Conservation (phyloP, 1,140 invertebrate genomes). For the Drosophila elegans region DNA sequence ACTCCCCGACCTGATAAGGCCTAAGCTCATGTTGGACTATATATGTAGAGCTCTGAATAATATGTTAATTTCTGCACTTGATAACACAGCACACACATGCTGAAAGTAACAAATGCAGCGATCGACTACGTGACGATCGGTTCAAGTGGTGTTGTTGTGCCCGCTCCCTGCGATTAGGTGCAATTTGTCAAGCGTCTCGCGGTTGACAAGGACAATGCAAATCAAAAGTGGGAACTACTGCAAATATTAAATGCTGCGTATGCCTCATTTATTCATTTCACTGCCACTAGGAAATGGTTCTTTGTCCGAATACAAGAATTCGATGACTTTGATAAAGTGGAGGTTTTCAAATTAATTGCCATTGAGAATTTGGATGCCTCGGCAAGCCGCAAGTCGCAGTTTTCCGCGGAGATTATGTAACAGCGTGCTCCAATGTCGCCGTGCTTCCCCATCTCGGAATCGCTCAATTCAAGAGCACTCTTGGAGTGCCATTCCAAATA, state of each 20-base stretch:
- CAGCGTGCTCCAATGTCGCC: constrained; percentile 17
- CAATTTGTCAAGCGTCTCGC: constrained; percentile 64
- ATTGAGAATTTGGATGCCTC: constrained; percentile 5
- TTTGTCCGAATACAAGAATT: constrained; percentile 17
- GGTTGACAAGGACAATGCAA: constrained; percentile 68
- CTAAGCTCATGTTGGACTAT: constrained; percentile 28
- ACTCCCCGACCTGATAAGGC: constrained; percentile 23
- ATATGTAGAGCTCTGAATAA: constrained; percentile 37
- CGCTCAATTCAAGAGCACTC: constrained; percentile 26
- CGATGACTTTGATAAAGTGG: constrained; percentile 29
- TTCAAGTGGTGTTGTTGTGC: constrained; percentile 14
- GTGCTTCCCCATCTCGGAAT: constrained; percentile 8
- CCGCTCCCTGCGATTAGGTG: constrained; percentile 65
- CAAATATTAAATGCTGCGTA: not conserved
- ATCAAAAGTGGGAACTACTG: constrained; percentile 23
- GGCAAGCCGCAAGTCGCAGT: not conserved
- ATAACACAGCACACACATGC: constrained; percentile 53
- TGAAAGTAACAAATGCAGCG: constrained; percentile 40
- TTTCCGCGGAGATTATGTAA: constrained; percentile 21
- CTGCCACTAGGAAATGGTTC: constrained; percentile 16
- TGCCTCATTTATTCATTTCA: not conserved
- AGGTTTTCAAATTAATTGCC: constrained; percentile 17
- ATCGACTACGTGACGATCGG: constrained; percentile 38
- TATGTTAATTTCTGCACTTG: constrained; percentile 77
- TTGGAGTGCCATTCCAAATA: constrained; percentile 33